Evolutionary conservation across 1,140 invertebrate species (phyloP).

Genomic region (Paralvinella palmiformis): DNA sequence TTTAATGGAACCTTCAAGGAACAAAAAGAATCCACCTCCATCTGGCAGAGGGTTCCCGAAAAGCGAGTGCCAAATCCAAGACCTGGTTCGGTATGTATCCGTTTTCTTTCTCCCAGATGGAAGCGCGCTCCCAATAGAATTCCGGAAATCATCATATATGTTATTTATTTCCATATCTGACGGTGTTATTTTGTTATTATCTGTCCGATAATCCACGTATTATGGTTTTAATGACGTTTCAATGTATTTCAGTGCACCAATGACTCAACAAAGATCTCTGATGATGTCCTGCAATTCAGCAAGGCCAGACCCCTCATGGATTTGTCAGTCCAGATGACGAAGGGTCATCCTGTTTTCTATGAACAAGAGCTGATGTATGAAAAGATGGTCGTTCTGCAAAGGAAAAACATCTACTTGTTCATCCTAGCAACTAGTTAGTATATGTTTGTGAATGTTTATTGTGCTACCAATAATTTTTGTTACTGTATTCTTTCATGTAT

Average conservation of each 20-base stretch:
- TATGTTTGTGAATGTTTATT: too few relatives aligned
- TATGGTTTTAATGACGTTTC: not conserved
- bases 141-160: too few relatives aligned
- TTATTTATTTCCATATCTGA: too few relatives aligned
- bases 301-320: not conserved
- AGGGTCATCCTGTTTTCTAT: not conserved
- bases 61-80: not conserved
- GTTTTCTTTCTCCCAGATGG: not conserved
- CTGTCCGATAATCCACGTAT: too few relatives aligned
- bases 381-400: not conserved
- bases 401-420: not conserved
- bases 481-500: too few relatives aligned
- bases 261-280: conserved; percentile 76
- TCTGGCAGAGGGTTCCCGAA: conserved; percentile 3
- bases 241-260: conserved; percentile 66
- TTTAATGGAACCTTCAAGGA: conserved; percentile 88
- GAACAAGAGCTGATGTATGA: not conserved
- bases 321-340: not conserved
- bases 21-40: conserved; percentile 72
- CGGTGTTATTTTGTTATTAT: too few relatives aligned
- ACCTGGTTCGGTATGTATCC: not conserved
- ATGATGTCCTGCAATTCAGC: conserved; percentile 62
- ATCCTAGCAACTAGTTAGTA: not conserved
- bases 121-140: not conserved
- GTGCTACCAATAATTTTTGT: too few relatives aligned